Conservation (phyloP, 2,113 vertebrate genomes). For the Grus americana region DNA sequence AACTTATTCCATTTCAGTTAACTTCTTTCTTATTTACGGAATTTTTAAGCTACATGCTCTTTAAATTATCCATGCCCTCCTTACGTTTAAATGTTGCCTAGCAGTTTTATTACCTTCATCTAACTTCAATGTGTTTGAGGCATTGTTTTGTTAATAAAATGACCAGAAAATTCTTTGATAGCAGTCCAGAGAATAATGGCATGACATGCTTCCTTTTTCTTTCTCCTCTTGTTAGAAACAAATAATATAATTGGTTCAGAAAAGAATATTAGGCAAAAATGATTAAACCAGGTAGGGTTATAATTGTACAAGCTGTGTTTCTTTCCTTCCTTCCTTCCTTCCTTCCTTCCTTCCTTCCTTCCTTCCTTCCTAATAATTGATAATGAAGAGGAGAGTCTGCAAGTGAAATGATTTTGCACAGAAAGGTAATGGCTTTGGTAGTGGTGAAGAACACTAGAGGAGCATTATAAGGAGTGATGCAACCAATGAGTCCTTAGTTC, state of each 20-base stretch:
- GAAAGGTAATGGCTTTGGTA: neutral
- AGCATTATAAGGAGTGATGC: neutral
- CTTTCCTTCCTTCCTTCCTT: neutral
- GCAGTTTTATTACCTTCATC: constrained; percentile 23
- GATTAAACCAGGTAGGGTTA: neutral
- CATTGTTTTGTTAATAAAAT: constrained; percentile 32
- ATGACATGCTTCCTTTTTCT: neutral
- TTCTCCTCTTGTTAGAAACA: neutral
- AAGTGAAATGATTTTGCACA: neutral
- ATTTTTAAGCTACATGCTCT: constrained; percentile 26
- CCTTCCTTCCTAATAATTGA: neutral
- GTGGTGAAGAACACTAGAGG: neutral
- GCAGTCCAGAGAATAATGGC: neutral
- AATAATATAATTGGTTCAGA: neutral
- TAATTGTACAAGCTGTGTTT: neutral
- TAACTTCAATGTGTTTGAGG: neutral
- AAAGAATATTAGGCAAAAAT: neutral
- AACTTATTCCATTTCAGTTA: constrained; percentile 36
- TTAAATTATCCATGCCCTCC: constrained; percentile 28
- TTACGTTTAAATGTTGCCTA: constrained; percentile 9
- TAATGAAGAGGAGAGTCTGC: neutral
- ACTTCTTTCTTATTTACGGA: constrained; percentile 36
- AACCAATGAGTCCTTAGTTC: neutral
- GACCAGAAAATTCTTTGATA: neutral
- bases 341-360: neutral